Evolutionary conservation across 92 coral and sea anemone genomes (phyloP), one percentile per base, ranked within the genome.

Genomic region (Zoanthus sansibaricus): DNA sequence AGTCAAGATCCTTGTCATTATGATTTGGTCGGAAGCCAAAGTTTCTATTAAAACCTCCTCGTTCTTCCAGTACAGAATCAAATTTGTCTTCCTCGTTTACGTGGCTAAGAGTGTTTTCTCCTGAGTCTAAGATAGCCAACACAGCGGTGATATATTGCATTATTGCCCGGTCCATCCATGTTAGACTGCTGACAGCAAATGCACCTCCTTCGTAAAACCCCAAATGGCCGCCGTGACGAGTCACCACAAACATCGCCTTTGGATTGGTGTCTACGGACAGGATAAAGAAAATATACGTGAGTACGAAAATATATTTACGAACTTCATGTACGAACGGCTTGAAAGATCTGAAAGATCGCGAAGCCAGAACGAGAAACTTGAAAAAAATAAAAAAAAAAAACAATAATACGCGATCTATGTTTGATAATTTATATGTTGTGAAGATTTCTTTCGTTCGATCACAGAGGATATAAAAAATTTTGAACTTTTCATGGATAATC

Each of bases 201-300:
- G 88, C 73, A 4, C 87, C 98, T 71, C 94, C 97, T 62, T 97
- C 96, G 67, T 90, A 95, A 77, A 94, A 96, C n/a, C 98, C 99
- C 72, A 97, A 88, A 79, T 97, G 99, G 68, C 99, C 99, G 15
- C 99, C 99, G 76, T 95, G 98, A 20, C 89, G 89, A 8, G 99
- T 88, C n/a, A 93, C 94, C 15, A 97, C 98, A 86, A 97, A 97
- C 71, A 97, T 46, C 0, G 98, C 96, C 68, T 88, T 71, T 0
- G 94, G 93, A 33, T 93, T 94, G 83, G 94, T 93, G 76, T 87
- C 99, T 93, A 69, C 31, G 80, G 75, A 14, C 42, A 44, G 75
- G 11, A 83, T 47, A 73, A 75, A 49, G 1, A 11, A 48, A 49
- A 49, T 11, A 3, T 49, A 49, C 9, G 55, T 49, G 55, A 11